These are phyloP conservation scores for Uloborus plumipes DNA, from an alignment of 2,888 invertebrate species.

Conservation along the genomic window DNA sequence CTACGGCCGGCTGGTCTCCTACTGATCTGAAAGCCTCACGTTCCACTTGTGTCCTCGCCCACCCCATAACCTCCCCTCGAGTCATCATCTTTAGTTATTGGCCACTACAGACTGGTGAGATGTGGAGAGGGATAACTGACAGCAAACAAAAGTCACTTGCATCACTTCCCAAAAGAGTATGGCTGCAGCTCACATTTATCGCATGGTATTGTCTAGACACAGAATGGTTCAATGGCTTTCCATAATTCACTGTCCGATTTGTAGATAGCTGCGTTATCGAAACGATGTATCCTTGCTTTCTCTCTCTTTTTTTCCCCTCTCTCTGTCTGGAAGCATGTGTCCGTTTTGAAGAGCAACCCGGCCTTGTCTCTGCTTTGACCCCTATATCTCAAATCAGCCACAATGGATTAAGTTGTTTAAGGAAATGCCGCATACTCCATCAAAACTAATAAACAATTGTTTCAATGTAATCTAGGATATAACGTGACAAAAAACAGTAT, in stretches of 20 bases:
- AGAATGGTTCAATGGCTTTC: conserved; percentile 46
- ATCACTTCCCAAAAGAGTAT: conserved; percentile 25
- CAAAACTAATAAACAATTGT: no score
- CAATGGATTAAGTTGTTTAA: no score
- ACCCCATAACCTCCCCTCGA: conserved; percentile 8
- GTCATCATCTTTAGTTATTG: conserved; percentile 61
- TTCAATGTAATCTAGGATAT: no score
- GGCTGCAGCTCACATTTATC: conserved; percentile 45
- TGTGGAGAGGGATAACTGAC: conserved; percentile 40
- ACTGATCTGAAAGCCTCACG: conserved; percentile 23
- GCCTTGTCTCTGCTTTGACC: no score
- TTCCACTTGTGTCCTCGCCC: conserved; percentile 38
- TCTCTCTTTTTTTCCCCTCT: no score
- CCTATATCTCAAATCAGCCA: no score
- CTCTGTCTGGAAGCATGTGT: no score
- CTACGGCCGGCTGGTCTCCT: conserved; percentile 46
- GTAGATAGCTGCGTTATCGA: conserved; percentile 45
- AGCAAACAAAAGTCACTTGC: conserved; percentile 49
- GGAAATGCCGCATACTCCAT: no score
- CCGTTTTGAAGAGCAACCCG: no score
- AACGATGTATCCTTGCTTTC: no score
- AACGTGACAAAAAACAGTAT: no score
- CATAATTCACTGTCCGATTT: conserved; percentile 58
- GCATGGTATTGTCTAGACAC: conserved; percentile 44
- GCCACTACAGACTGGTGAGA: conserved; percentile 54